Evolutionary conservation across 2,113 vertebrate genomes (phyloP), one percentile per base, ranked within the genome.

Genomic region (Phalacrocorax pelagicus): DNA sequence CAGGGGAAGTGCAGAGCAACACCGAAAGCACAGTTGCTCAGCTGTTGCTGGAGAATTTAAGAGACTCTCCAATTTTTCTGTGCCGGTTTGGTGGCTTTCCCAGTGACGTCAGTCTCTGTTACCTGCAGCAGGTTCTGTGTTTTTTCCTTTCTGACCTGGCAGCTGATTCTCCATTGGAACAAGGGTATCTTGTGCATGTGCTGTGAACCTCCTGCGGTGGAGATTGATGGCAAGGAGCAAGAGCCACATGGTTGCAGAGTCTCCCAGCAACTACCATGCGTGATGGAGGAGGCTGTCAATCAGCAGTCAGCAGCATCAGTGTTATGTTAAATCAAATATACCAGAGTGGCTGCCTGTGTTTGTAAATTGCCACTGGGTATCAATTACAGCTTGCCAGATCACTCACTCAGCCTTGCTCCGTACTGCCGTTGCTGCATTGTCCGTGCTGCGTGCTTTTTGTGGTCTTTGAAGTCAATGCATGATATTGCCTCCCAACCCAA

Each of bases 271-370:
- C 78, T 78, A 32, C 80, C 51, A 7, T 5, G 46, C 5, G 0
- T 86, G 88, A 51, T 79, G 88, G 88, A 86, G 44, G 83, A 81
- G 87, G 44, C 30, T 63, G 83, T 88, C 94, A 55, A 27, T 90
- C 87, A 87, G 40, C 66, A 47, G 42, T 29, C 58, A 36, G 71
- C 66, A 79, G 52, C 42, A 67, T 34, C 61, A 12, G 36, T n/a
- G 75, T 58, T 82, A 29, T 6, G 55, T 83, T 81, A 62, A 71
- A 86, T 79, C 84, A 66, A 19, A 86, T 54, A 57, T 11, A 71
- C 38, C 58, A 30, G 57, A 46, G 77, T 58, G 47, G 52, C 69
- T 83, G 63, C 51, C 49, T 10, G 1, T 59, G 61, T 27, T 70
- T 58, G 17, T 69, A 20, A 54, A 42, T 59, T 59, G 84, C 77